Evolutionary conservation across 2,888 invertebrate species (phyloP).

Genomic region (Slavum lentiscoides): DNA sequence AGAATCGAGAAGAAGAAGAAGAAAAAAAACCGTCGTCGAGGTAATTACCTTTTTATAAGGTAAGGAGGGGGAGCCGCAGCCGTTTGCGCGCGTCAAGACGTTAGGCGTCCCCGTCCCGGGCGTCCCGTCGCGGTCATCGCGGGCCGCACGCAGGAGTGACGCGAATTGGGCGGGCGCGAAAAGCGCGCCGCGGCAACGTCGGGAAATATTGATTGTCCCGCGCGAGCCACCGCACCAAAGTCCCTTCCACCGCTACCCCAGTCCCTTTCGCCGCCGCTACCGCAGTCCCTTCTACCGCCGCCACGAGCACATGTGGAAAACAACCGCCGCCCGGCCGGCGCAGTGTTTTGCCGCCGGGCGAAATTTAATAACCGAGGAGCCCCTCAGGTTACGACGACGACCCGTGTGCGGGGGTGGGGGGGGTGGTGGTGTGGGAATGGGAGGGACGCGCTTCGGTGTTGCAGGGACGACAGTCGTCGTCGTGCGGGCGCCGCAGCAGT

Average conservation of each 20-base stretch:
- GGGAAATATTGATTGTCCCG: slow-evolving; percentile 52
- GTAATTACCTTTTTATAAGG: slow-evolving; percentile 25
- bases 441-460: not conserved
- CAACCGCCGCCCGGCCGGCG: slow-evolving; percentile 23
- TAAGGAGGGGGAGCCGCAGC: not conserved
- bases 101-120: not conserved
- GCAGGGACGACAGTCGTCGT: not conserved
- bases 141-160: not conserved
- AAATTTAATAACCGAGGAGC: slow-evolving; percentile 44
- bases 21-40: slow-evolving; percentile 16
- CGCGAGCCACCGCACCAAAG: not conserved
- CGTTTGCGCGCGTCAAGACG: slow-evolving; percentile 47
- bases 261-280: too few relatives aligned
- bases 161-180: not conserved
- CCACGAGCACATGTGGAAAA: slow-evolving; percentile 25
- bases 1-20: not conserved
- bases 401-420: too few relatives aligned
- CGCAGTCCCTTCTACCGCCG: not conserved
- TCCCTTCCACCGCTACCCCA: not conserved
- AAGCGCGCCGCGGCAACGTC: slow-evolving; percentile 46
- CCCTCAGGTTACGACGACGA: slow-evolving; percentile 32
- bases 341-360: slow-evolving; percentile 39
- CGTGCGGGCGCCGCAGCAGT: not conserved
- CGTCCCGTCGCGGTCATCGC: not conserved
- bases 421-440: not conserved